Evolutionary conservation across 2,888 invertebrate species (phyloP), one percentile per base, ranked within the genome.

Genomic region (Digitonthophagus gazella): DNA sequence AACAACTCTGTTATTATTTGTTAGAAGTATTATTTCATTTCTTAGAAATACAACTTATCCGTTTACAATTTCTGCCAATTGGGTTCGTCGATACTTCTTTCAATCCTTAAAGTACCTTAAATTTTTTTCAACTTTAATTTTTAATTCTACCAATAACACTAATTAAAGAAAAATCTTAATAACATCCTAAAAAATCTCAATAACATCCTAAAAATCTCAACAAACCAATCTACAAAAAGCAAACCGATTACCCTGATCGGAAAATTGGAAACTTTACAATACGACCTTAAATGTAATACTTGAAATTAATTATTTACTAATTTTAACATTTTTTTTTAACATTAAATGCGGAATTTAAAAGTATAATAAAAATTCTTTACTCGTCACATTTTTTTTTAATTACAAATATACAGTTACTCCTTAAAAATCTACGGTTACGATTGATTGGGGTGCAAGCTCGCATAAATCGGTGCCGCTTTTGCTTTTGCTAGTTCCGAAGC

Each of bases 401-500:
- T 44, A 44, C 28, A 44, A 44, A 3, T 44, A 44, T 44, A 44
- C 28, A 44, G 18, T 22, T 44, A 58, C 28, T 58, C 28, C 28
- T 58, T 65, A 65, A 28, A 58, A 58, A 44, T 11, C 67, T 58
- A 69, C 67, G 67, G 64, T 76, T 80, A 82, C 18, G 81, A 81
- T 72, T 82, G 79, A 72, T 83, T 81, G 5, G 80, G 81, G 75
- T 83, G 81, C 54, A 83, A 74, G 28, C 80, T 78, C n/a, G 82
- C 83, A 74, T 83, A 83, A 67, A 83, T 81, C 0, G 83, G 83
- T 2, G 77, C 82, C 14, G 83, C 83, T 74, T 87, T 88, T 66
- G 87, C 86, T 78, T 90, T 93, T 64, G 95, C 93, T 73, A 93
- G 87, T 81, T 93, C 92, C 19, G 91, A 92, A 66, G 93, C 93